Percentiles rank a stretch among this genome's conserved stretches.
These are phyloP conservation scores for Coremacera marginata DNA, from an alignment of 2,888 invertebrate genomes.

Conservation along the genomic window DNA sequence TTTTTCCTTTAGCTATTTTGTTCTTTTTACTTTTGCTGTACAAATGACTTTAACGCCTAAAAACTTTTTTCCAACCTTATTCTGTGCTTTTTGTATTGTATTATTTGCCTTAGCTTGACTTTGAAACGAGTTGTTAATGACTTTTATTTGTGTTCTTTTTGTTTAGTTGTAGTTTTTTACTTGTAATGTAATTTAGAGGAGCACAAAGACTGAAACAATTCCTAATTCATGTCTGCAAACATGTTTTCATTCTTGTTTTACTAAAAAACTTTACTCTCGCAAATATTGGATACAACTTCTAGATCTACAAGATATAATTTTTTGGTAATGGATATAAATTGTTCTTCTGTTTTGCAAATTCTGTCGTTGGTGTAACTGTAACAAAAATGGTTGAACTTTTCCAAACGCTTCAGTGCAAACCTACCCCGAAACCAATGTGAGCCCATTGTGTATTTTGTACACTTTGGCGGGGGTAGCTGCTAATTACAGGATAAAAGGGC, in stretches of 20 bases:
- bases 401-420: too few species aligned
- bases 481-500: neutral
- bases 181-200: slow-evolving; percentile 30
- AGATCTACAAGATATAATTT: neutral
- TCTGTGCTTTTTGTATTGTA: neutral
- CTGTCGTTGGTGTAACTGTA: too few species aligned
- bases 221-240: neutral
- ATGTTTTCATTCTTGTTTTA: neutral
- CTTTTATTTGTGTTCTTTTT: slow-evolving; percentile 21
- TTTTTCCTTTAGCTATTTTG: neutral
- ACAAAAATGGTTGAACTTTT: neutral
- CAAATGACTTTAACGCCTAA: too few species aligned
- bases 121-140: slow-evolving; percentile 37
- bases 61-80: neutral
- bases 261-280: neutral
- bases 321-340: neutral
- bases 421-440: neutral
- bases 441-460: neutral
- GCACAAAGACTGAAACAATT: slow-evolving; percentile 12
- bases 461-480: neutral
- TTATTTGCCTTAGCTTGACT: slow-evolving; percentile 22
- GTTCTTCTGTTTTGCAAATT: neutral
- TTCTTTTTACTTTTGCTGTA: neutral
- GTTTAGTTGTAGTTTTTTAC: slow-evolving; percentile 3
- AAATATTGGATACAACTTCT: neutral